phyloP scores from a whole-genome alignment of 1,140 invertebrate genomes.

The Phenacoccus solenopsis region DNA sequence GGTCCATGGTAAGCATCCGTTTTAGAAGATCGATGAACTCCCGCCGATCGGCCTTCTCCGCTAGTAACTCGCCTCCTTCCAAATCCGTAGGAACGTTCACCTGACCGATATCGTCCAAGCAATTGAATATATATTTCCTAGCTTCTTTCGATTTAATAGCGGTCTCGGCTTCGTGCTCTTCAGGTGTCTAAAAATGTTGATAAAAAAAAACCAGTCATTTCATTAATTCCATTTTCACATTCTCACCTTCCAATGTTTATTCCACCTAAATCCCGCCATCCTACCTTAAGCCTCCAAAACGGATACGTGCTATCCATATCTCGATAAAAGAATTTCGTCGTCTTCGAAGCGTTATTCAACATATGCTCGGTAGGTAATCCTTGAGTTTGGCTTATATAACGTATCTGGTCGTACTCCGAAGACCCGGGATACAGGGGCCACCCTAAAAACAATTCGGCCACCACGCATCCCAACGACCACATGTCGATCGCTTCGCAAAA shows the following conservation, averaged over 20 bases:
- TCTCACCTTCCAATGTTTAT: not conserved
- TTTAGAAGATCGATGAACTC: conserved; percentile 96
- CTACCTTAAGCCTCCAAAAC: conserved; percentile 86
- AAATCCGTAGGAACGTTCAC: conserved; percentile 95
- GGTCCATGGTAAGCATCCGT: conserved; percentile 95
- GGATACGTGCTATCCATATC: conserved; percentile 94
- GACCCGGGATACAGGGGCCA: conserved; percentile 99
- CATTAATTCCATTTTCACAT: not conserved
- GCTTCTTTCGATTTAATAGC: conserved; percentile 99
- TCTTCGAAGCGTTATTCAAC: conserved; percentile 98
- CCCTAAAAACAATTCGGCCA: conserved; percentile 96
- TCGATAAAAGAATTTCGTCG: conserved; percentile 95
- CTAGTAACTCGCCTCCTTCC: conserved; percentile 85
- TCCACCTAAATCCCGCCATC: not conserved
- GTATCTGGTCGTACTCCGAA: conserved; percentile 99
- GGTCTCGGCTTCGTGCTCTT: conserved; percentile 96
- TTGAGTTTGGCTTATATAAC: conserved; percentile 56
- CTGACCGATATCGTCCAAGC: conserved; percentile 89
- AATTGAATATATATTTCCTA: conserved; percentile 99
- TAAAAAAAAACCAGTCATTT: not conserved
- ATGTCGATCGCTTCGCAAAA: conserved; percentile 99
- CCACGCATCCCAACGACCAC: conserved; percentile 99
- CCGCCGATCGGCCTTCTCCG: conserved; percentile 88
- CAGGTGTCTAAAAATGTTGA: conserved; percentile 55
- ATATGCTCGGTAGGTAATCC: conserved; percentile 87